Evolutionary conservation across 2,113 vertebrate species (phyloP).

Genomic region (Odocoileus virginianus): DNA sequence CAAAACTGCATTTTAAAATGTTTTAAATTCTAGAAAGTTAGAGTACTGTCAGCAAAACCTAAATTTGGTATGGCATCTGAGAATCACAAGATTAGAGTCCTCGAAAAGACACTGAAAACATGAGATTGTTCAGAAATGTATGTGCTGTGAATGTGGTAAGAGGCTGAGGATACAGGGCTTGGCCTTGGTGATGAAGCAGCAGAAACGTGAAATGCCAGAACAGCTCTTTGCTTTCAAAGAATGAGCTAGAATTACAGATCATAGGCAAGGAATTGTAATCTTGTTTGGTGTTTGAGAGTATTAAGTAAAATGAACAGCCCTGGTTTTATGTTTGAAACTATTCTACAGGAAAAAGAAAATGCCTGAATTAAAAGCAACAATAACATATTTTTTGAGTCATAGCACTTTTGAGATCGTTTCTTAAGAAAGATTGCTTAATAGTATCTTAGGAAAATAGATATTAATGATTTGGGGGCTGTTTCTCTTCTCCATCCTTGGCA

Average conservation of each 20-base stretch:
- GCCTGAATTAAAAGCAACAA: background rate
- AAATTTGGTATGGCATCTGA: slow-evolving; percentile 64
- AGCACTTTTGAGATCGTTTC: background rate
- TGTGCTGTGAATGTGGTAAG: slow-evolving; percentile 36
- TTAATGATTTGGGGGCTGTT: background rate
- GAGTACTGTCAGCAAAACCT: slow-evolving; percentile 56
- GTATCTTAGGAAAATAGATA: slow-evolving; percentile 10
- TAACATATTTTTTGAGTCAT: background rate
- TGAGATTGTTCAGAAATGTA: background rate
- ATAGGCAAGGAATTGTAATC: background rate
- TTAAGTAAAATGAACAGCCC: background rate
- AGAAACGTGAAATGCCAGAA: slow-evolving; percentile 24
- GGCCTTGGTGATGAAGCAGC: background rate
- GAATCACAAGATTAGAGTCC: slow-evolving; percentile 53
- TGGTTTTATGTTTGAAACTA: background rate
- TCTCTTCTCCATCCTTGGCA: background rate
- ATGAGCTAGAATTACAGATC: background rate
- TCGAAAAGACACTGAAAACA: slow-evolving; percentile 20
- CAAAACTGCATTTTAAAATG: slow-evolving; percentile 39
- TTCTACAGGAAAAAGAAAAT: background rate
- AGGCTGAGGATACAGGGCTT: background rate
- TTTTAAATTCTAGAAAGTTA: slow-evolving; percentile 58
- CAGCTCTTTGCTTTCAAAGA: background rate
- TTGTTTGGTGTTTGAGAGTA: background rate
- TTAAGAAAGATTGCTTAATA: background rate